A percentile compares a stretch with the other conserved stretches of the same genome.
These are phyloP conservation scores for Otus sunia DNA, from an alignment of 2,113 vertebrate species.

Conservation along the genomic window DNA sequence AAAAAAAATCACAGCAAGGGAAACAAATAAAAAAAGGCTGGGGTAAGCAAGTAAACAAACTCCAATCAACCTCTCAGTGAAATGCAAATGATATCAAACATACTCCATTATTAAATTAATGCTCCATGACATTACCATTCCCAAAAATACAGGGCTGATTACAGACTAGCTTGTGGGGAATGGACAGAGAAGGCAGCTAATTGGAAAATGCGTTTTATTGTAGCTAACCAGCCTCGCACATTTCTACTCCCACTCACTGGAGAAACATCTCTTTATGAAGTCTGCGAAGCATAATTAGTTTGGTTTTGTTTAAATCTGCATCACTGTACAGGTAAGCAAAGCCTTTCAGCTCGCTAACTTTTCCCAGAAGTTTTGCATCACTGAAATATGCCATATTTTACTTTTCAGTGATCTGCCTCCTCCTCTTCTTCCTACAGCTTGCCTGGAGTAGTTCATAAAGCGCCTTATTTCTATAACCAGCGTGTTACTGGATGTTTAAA, in stretches of 20 bases:
- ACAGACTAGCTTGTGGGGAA: not conserved
- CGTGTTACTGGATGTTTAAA: not conserved
- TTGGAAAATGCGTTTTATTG: not conserved
- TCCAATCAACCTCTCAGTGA: not conserved
- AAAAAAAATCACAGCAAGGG: not conserved
- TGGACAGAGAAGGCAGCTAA: not conserved
- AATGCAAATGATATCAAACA: not conserved
- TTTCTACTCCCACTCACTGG: conserved; percentile 11
- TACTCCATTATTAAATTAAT: not conserved
- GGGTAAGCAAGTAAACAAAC: not conserved
- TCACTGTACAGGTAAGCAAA: not conserved
- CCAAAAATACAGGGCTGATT: not conserved
- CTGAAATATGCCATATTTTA: not conserved
- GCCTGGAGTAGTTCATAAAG: not conserved
- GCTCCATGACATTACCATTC: not conserved
- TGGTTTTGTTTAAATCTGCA: conserved; percentile 46
- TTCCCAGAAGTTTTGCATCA: conserved; percentile 23
- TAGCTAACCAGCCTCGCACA: not conserved
- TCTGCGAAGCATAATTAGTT: not conserved
- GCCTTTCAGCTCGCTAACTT: not conserved
- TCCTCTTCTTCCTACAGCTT: not conserved
- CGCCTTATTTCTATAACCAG: rapidly evolving
- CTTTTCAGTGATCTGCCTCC: not conserved
- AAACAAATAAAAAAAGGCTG: not conserved
- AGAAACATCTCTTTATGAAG: not conserved